These are phyloP conservation scores for Amazona ochrocephala DNA, from an alignment of 2,797 vertebrate genomes.

Conservation along the genomic window DNA sequence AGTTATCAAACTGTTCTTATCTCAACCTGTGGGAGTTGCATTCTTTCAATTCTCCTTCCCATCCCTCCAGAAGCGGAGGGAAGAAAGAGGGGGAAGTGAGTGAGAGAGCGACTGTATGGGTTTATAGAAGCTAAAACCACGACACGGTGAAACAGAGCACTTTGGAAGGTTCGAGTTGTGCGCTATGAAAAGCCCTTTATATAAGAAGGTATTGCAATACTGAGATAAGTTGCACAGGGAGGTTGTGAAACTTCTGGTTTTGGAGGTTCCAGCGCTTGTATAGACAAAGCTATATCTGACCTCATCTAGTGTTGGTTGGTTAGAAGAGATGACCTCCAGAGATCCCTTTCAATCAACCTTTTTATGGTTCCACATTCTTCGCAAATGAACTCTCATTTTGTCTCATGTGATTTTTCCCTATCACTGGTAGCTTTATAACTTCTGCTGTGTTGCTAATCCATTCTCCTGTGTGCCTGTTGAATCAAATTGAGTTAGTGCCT, in stretches of 20 bases:
- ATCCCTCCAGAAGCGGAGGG: no score
- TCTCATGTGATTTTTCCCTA: not conserved
- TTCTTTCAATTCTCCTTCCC: no score
- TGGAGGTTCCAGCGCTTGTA: not conserved
- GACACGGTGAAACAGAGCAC: accelerated
- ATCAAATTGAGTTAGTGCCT: not conserved
- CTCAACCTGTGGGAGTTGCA: no score
- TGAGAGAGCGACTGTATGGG: no score
- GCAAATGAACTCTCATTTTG: not conserved
- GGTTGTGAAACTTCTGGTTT: not conserved
- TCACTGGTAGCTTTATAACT: not conserved
- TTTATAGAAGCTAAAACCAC: no score
- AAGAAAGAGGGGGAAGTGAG: no score
- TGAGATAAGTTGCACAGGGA: not conserved
- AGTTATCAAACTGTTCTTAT: no score
- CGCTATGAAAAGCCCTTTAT: not conserved
- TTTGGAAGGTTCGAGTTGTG: not conserved
- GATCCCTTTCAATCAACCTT: not conserved
- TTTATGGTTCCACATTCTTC: not conserved
- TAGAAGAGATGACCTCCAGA: not conserved
- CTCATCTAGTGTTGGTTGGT: accelerated
- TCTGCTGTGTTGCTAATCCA: not conserved
- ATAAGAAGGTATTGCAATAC: not conserved
- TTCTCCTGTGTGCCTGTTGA: not conserved
- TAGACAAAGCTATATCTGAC: not conserved